These are phyloP conservation scores for Nomia melanderi DNA, from an alignment of 1,140 invertebrate species.

Conservation along the genomic window DNA sequence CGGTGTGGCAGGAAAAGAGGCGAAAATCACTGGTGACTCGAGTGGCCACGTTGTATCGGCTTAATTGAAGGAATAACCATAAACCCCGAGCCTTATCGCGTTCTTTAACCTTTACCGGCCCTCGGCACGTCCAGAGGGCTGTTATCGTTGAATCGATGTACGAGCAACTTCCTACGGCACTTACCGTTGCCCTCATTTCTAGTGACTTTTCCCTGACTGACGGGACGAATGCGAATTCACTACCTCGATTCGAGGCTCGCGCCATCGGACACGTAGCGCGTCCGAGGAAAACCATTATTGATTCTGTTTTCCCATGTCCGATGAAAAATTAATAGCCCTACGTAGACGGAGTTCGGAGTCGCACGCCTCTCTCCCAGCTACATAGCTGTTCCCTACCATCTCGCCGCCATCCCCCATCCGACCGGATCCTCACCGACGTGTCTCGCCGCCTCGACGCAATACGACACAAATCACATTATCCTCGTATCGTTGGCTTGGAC, in stretches of 20 bases:
- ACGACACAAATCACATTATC: constrained; percentile 51
- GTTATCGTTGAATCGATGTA: constrained; percentile 45
- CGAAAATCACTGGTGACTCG: constrained; percentile 56
- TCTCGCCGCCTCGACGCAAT: constrained; percentile 29
- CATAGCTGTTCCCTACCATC: background rate
- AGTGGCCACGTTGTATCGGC: constrained; percentile 60
- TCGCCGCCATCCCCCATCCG: background rate
- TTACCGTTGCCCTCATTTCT: background rate
- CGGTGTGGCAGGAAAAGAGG: background rate
- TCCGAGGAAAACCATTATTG: constrained; percentile 63
- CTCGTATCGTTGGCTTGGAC: constrained; percentile 41
- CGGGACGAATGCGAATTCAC: constrained; percentile 57
- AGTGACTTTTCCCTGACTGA: background rate
- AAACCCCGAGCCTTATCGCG: constrained; percentile 64
- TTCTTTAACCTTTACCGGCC: constrained; percentile 27
- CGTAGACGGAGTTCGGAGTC: constrained; percentile 7
- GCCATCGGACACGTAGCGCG: constrained; percentile 43
- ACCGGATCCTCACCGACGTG: constrained; percentile 25
- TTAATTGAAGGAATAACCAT: constrained; percentile 69
- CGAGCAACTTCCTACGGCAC: constrained; percentile 1
- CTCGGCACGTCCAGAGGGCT: constrained; percentile 20
- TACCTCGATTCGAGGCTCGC: constrained; percentile 52
- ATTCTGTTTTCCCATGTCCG: constrained; percentile 61
- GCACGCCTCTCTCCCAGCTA: background rate
- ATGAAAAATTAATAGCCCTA: constrained; percentile 66